Evolutionary conservation across 2,888 invertebrate genomes (phyloP).

Genomic region (Lasiommata megera): DNA sequence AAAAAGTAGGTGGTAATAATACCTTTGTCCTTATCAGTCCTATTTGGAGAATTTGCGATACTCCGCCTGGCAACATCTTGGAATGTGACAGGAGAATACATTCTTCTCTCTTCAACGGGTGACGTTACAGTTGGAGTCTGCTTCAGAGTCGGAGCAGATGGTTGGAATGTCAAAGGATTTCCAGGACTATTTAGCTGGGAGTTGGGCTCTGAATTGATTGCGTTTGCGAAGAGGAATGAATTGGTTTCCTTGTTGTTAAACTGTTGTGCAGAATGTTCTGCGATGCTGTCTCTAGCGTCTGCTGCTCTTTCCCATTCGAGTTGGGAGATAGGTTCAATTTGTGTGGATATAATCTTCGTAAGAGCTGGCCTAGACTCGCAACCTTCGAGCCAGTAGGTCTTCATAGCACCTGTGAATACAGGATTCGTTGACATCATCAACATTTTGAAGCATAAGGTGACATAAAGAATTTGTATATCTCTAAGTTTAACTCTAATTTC

Average conservation of each 20-base stretch:
- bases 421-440: not conserved
- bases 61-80: conserved; percentile 91
- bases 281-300: conserved; percentile 69
- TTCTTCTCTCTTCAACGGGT: conserved; percentile 84
- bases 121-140: conserved; percentile 56
- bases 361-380: conserved; percentile 84
- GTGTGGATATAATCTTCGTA: conserved; percentile 65
- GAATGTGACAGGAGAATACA: conserved; percentile 92
- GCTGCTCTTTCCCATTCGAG: conserved; percentile 73
- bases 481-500: too few species aligned
- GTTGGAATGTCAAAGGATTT: conserved; percentile 40
- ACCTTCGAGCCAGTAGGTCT: conserved; percentile 93
- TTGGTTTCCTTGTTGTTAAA: conserved; percentile 49
- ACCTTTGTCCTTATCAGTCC: conserved; percentile 61
- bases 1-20: too few species aligned
- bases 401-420: conserved; percentile 85
- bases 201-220: conserved; percentile 49
- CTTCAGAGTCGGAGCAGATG: conserved; percentile 40
- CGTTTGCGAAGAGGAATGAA: conserved; percentile 45
- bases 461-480: too few species aligned
- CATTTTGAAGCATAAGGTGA: not conserved
- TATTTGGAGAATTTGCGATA: conserved; percentile 87
- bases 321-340: conserved; percentile 64
- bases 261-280: conserved; percentile 66
- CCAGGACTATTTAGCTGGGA: conserved; percentile 45